Base-by-base conservation (phyloP, 2,888 invertebrate species). In the Heliconius hortense region DNA sequence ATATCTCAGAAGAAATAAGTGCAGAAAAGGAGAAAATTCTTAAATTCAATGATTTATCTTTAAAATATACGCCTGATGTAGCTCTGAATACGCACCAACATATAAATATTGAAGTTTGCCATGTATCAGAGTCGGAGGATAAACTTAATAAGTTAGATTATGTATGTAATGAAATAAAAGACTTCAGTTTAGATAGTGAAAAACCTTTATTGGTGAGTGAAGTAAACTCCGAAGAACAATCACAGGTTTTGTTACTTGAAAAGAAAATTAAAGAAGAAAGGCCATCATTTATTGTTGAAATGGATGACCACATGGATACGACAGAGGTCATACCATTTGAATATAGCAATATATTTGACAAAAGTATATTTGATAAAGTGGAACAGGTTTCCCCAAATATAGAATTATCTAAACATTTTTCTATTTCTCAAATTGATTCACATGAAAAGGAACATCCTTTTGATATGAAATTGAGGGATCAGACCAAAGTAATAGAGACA, bases 401-500 rank as follows among this genome's bases (percentile, higher is more conserved):
- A 76, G 85, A 83, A 81, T 77, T 92, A 48, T 88, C 93, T 73
- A 95, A 95, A 84, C 93, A 95, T 82, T 80, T 96, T 60, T 91
- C 94, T 76, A 86, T 96, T 18, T 92, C 89, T 21, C 95, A 96
- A 85, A 86, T 89, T 48, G 86, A 94, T 80, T 83, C 88, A 71
- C 90, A 86, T 53, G 95, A 95, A 79, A 92, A 90, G 79, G 95
- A 95, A 89, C 79, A 82, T 8, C 43, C 74, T 4, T 78, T 87
- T 24, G 80, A 84, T 35, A 74, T 74, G 56, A 82, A 77, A 74
- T 76, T 75, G 75, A 73, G 76, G 62, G 78, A 80, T 56, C 68
- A 77, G 48, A 77, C 77, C n/a, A 84, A 82, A 66, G 77, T 82
- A 75, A 78, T 82, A 64, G 81, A 84, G 72, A 77, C 85, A 76